Conservation (phyloP, 2,797 vertebrate species). For the Aplochiton taeniatus region DNA sequence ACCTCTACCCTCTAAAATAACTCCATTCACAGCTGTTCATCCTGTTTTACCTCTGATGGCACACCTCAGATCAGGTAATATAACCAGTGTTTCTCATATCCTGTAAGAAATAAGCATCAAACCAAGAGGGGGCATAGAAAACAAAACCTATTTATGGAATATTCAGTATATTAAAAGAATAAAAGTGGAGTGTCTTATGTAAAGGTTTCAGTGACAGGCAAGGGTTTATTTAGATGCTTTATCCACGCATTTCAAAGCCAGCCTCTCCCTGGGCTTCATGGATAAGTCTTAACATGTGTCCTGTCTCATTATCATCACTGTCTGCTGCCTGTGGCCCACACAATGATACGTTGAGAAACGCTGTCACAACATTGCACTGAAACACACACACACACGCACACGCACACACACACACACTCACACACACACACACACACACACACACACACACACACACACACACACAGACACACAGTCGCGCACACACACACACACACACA, state of each 20-base stretch:
- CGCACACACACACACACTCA: not conserved
- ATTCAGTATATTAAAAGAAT: slow-evolving; percentile 14
- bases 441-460: too few species aligned
- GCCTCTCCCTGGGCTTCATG: not conserved
- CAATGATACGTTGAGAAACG: slow-evolving; percentile 30
- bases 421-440: too few species aligned
- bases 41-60: not conserved
- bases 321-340: slow-evolving; percentile 21
- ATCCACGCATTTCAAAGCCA: not conserved
- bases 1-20: slow-evolving; percentile 20
- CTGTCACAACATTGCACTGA: not conserved
- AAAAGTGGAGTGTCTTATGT: slow-evolving; percentile 22
- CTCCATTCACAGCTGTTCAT: slow-evolving; percentile 41
- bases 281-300: slow-evolving; percentile 1
- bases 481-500: not conserved
- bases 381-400: not conserved
- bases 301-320: slow-evolving; percentile 21
- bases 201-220: slow-evolving; percentile 17
- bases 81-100: slow-evolving; percentile 31
- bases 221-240: slow-evolving; percentile 20
- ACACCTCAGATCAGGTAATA: slow-evolving; percentile 47
- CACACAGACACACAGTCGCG: not conserved
- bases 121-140: slow-evolving; percentile 15
- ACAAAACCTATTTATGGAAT: slow-evolving; percentile 23
- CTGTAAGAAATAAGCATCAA: slow-evolving; percentile 55